Percentiles rank a stretch among this genome's conserved stretches.
phyloP scores from a whole-genome alignment of 2,888 invertebrate genomes.

The Acrobasis consociella region DNA sequence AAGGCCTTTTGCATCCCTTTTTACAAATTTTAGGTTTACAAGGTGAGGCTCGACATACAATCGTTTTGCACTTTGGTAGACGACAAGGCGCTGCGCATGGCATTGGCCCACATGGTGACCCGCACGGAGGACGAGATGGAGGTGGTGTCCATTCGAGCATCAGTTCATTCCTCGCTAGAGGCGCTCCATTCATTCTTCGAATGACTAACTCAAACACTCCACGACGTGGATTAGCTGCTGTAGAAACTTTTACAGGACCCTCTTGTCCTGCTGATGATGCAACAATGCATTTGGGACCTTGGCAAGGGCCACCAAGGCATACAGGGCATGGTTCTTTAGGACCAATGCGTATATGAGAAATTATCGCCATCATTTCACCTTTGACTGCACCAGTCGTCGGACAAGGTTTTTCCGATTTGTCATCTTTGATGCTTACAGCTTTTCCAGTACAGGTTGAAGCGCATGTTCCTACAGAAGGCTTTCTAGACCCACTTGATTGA shows the following conservation, averaged over 20 bases:
- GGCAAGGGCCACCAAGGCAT: conserved; percentile 58
- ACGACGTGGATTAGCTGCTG: conserved; percentile 62
- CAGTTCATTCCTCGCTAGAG: conserved; percentile 70
- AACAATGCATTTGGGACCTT: conserved; percentile 62
- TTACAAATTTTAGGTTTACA: conserved; percentile 49
- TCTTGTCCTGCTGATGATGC: conserved; percentile 49
- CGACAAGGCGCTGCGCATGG: conserved; percentile 41
- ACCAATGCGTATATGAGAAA: conserved; percentile 67
- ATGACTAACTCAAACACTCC: conserved; percentile 75
- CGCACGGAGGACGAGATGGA: conserved; percentile 49
- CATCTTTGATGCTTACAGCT: conserved; percentile 58
- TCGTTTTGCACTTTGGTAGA: conserved; percentile 58
- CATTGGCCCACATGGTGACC: conserved; percentile 38
- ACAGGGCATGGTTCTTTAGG: conserved; percentile 61
- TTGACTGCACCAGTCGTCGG: conserved; percentile 44
- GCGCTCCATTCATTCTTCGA: conserved; percentile 66
- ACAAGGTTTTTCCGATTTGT: conserved; percentile 43
- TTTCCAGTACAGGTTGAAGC: conserved; percentile 45
- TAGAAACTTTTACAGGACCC: conserved; percentile 63
- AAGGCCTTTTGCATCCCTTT: conserved; percentile 46
- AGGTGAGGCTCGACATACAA: conserved; percentile 50
- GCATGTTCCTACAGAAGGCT: conserved; percentile 36
- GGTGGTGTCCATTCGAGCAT: conserved; percentile 78
- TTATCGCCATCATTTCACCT: conserved; percentile 60
- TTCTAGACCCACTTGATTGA: conserved; percentile 40